phyloP scores from a whole-genome alignment of 2,888 invertebrate genomes.

The Caenorhabditis wallacei region DNA sequence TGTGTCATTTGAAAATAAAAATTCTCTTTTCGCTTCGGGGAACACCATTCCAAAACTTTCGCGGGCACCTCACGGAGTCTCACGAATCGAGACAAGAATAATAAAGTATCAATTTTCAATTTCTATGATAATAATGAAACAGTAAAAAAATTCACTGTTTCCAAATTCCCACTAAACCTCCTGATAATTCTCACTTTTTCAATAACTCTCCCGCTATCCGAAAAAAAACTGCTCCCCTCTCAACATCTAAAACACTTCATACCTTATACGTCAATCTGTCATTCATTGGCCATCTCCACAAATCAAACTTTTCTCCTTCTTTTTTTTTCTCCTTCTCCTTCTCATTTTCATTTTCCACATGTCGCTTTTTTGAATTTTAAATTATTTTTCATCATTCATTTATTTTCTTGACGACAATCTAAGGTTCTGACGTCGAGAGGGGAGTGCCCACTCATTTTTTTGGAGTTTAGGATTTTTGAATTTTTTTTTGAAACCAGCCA shows the following conservation, averaged over 20 bases:
- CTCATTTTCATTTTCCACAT: neutral
- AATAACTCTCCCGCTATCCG: no score
- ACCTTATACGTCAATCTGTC: neutral
- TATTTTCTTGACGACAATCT: constrained; percentile 22
- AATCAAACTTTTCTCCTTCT: neutral
- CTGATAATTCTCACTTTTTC: neutral
- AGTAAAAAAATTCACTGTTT: no score
- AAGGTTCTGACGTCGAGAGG: constrained; percentile 31
- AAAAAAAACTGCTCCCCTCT: no score
- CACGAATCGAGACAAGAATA: no score
- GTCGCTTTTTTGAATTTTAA: constrained; percentile 27
- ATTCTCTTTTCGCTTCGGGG: no score
- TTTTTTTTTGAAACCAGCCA: no score
- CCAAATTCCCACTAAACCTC: no score
- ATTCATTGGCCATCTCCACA: neutral
- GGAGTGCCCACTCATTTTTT: constrained; percentile 20
- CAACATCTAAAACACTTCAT: neutral
- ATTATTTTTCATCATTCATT: constrained; percentile 15
- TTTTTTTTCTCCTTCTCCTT: neutral
- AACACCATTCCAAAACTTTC: no score
- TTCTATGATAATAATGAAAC: neutral
- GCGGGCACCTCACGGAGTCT: no score
- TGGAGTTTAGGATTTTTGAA: neutral
- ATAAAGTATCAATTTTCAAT: no score
- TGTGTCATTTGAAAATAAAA: no score